Base-by-base conservation (phyloP, 2,113 vertebrate genomes). In the Salvelinus sp. region DNA sequence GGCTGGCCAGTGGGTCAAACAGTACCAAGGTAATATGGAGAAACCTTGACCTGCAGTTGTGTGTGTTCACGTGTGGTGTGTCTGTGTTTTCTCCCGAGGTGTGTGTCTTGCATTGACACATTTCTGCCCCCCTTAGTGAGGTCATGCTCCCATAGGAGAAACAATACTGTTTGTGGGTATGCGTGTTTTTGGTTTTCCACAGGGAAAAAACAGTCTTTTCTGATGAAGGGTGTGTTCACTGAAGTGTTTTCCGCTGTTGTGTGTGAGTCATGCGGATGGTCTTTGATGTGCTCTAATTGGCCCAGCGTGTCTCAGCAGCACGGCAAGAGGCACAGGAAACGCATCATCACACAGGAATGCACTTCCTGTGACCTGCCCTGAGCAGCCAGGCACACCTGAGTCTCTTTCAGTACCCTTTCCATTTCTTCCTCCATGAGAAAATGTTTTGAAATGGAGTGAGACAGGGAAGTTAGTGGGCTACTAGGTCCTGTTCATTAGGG, bases 301-400 rank as follows among this genome's bases (percentile, higher is more conserved):
- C 22, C 81, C 77, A 71, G 86, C 86, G 63, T 90, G 89, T 90
- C 82, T 73, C 78, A 89, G 84, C 89, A 84, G 81, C 89, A 83
- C 76, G 83, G 38, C 38, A 82, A 81, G 80, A 7, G 69, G 70
- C 74, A 72, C 76, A 81, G 88, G 84, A 86, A 87, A 71, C 76
- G 80, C 85, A 87, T 91, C 90, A 90, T 86, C 82, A 60, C 73
- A 87, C 80, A 83, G 89, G 90, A 91, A 91, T 91, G 87, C 75
- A 33, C 79, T 89, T 90, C 89, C 86, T 85, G 66, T 83, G 79
- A 84, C 79, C 79, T 80, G 86, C 74, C 7, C 73, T 2, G 63
- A 50, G 48, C 30, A 38, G 30, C 12, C 20, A 44, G 4, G 38
- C 3, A 13, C 38, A 69, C 30, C 67, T 44, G 18, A 38, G 27